Base-by-base conservation (phyloP, 2,888 invertebrate genomes). In the Drosophila neonasuta region DNA sequence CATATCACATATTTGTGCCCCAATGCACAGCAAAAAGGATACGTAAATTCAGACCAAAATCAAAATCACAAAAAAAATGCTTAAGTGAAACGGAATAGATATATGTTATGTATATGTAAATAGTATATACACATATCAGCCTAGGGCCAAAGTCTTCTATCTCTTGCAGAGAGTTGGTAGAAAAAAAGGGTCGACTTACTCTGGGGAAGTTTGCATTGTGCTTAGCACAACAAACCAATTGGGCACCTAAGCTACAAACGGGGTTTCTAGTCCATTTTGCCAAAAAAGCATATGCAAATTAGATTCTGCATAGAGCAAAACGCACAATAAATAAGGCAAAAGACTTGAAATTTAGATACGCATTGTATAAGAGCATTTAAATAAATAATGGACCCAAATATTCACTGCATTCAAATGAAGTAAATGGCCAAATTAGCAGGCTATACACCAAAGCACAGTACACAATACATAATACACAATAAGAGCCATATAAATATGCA, bases 141-240 rank as follows among this genome's bases (percentile, higher is more conserved):
- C 74, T 74, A 50, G 64, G 45, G 76, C 58, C 51, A 39, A 55
- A 45, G 34, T 44, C 29, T 30, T 46, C 51, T 46, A 52, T 46
- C 42, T 34, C 13, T 24, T 7, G n/a, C 20, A 9, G 36, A 11
- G 11, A 5, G 36, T 36, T 7, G 8, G n/a, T 7, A 32, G 32
- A 24, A 45, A 56, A 56, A 74, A 79, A 82, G 77, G 80, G 80
- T 77, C 65, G 56, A 55, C 60, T 50, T 59, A 65, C 63, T 61
- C 62, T 9, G 55, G 49, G 64, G 49, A 64, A 54, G 63, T 71
- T 71, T 74, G 52, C 59, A 74, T 77, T 79, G 77, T 71, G 77
- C 79, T 62, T 46, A 64, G 68, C 70, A 63, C 74, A 79, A 79
- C 80, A 77, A 74, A 63, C 71, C 83, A 69, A 74, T 79, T 80